Percentiles rank a stretch among this genome's conserved stretches.
Conservation (phyloP, 2,888 invertebrate species). For the Zaprionus lineosus region DNA sequence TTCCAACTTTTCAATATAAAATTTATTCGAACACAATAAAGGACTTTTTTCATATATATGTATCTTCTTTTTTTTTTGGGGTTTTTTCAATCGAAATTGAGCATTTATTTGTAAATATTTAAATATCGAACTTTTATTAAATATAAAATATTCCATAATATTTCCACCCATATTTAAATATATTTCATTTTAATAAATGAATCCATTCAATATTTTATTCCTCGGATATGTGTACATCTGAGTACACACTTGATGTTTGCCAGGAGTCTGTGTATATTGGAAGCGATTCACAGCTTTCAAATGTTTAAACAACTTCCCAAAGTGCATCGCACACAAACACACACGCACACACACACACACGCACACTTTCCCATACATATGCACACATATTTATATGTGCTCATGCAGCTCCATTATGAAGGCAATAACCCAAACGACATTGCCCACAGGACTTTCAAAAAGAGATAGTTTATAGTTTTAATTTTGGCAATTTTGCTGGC, state of each 20-base stretch:
- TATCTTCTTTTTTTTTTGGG: too few relatives aligned
- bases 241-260: background rate
- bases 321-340: slow-evolving; percentile 11
- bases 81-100: too few relatives aligned
- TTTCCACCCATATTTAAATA: too few relatives aligned
- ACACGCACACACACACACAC: slow-evolving; percentile 10
- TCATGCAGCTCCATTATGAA: slow-evolving; percentile 54
- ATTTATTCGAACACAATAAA: too few relatives aligned
- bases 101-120: too few relatives aligned
- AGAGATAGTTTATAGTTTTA: slow-evolving; percentile 72
- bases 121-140: too few relatives aligned
- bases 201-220: too few relatives aligned
- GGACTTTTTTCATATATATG: too few relatives aligned
- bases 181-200: too few relatives aligned
- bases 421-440: slow-evolving; percentile 56
- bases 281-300: background rate
- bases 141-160: too few relatives aligned
- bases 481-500: slow-evolving; percentile 61
- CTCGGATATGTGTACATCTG: background rate
- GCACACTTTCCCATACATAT: slow-evolving; percentile 5
- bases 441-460: slow-evolving; percentile 44
- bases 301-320: slow-evolving; percentile 18
- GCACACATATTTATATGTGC: slow-evolving; percentile 16
- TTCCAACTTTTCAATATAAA: too few relatives aligned
- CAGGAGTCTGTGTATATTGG: background rate